phyloP scores from a whole-genome alignment of 2,797 vertebrate species.

The Dendrocincla tyrannina region DNA sequence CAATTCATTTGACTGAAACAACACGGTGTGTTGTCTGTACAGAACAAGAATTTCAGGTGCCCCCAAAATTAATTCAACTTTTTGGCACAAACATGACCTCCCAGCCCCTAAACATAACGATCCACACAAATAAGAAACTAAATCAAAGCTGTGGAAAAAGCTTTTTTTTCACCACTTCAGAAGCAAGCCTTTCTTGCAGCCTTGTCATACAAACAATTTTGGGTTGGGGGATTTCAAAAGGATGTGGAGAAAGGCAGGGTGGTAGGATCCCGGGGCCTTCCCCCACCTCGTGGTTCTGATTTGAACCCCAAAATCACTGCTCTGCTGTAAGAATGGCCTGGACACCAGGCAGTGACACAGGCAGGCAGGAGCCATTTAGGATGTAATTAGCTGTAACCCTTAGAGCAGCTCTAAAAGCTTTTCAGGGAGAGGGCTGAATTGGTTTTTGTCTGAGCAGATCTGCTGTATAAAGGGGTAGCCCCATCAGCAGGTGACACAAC shows the following conservation, averaged over 20 bases:
- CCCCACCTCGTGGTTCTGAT: background rate
- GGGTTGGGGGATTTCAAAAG: background rate
- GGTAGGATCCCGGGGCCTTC: background rate
- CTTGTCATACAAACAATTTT: background rate
- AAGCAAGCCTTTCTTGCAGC: background rate
- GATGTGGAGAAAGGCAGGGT: background rate
- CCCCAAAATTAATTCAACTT: background rate
- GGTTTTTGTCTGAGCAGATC: slow-evolving; percentile 4
- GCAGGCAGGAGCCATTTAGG: background rate
- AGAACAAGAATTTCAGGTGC: background rate
- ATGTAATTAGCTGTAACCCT: background rate
- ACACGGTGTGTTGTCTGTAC: background rate
- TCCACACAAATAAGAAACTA: background rate
- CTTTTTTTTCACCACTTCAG: background rate
- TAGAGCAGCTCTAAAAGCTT: background rate
- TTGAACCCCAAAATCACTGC: background rate
- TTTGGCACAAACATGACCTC: background rate
- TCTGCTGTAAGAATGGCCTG: background rate
- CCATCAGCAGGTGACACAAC: slow-evolving; percentile 48
- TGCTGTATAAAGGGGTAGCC: background rate
- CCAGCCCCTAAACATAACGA: background rate
- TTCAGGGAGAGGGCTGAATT: background rate
- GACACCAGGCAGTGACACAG: background rate
- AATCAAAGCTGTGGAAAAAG: background rate
- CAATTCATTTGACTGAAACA: background rate